Evolutionary conservation across 2,113 vertebrate genomes (phyloP), one percentile per base, ranked within the genome.

Genomic region (Marmota monax): DNA sequence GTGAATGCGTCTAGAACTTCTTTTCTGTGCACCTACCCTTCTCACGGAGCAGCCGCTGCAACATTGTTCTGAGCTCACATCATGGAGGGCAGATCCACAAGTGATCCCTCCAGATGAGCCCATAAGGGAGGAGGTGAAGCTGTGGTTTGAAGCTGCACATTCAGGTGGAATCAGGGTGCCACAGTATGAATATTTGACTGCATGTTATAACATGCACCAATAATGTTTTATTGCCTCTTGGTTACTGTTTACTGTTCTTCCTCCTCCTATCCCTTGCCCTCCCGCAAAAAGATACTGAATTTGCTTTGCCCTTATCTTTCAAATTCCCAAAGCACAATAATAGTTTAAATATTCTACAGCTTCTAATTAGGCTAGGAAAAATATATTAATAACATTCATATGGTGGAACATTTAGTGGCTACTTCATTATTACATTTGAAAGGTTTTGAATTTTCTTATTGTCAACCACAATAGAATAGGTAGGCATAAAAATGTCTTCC

Each of bases 371-470:
- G 10, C 67, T 37, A 45, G 61, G 70, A 51, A 84, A 80, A 72
- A 3, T 13, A 23, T 25, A 37, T 39, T 80, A 29, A 23, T 11
- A 56, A 7, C 2, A 37, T 61, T 93, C 34, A 63, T 61, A 39
- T 67, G 51, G 29, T 9, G 42, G 42, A 96, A 73, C 25, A 53
- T 77, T 93, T 58, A 80, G 37, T 53, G 61, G 23, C 4, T 83
- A 39, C 10, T 78, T 93, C 20, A 5, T 84, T 83, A 74, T 85
- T 85, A 25, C 18, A 8, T 80, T 72, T 86, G 53, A 89, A 74
- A 25, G 74, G 20, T 56, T 73, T 85, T 82, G 42, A 78, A 48
- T 65, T 95, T 90, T 97, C n/a, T 78, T 53, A 73, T 20, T 17
- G 61, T 61, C 32, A 88, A n/a, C 63, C 51, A 78, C 72, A 84